Evolutionary conservation across 92 coral and sea anemone genomes (phyloP).

Genomic region (Palythoa caribaeorum): DNA sequence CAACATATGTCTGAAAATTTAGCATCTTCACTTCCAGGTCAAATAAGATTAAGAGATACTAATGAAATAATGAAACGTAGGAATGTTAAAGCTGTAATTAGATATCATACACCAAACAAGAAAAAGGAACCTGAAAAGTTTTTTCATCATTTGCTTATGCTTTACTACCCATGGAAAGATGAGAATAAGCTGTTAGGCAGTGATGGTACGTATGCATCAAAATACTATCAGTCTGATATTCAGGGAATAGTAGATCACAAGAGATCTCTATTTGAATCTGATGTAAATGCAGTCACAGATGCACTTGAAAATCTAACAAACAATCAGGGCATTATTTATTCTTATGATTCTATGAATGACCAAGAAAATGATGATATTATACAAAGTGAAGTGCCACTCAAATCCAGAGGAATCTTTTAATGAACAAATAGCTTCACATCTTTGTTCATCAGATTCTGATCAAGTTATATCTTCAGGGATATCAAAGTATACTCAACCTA

Average conservation of each 20-base stretch:
- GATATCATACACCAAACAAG: too few species aligned
- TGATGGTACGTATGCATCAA: neutral
- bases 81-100: too few species aligned
- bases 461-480: neutral
- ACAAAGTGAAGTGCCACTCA: too few species aligned
- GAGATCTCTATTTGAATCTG: neutral
- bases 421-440: slow-evolving; percentile 17
- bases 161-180: too few species aligned
- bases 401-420: neutral
- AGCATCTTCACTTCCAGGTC: too few species aligned
- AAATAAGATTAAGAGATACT: too few species aligned
- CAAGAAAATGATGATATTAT: neutral
- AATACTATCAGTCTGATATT: neutral
- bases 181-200: too few species aligned
- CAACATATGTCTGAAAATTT: too few species aligned
- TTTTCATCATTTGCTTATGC: too few species aligned
- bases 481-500: slow-evolving; percentile 15
- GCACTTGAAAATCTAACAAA: slow-evolving; percentile 5
- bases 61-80: too few species aligned
- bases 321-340: neutral
- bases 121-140: too few species aligned
- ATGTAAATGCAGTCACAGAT: too few species aligned
- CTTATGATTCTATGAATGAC: neutral
- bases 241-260: neutral
- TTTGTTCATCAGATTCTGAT: neutral